Evolutionary conservation across 1,140 invertebrate genomes (phyloP).

Genomic region (Drosophila lacertosa): DNA sequence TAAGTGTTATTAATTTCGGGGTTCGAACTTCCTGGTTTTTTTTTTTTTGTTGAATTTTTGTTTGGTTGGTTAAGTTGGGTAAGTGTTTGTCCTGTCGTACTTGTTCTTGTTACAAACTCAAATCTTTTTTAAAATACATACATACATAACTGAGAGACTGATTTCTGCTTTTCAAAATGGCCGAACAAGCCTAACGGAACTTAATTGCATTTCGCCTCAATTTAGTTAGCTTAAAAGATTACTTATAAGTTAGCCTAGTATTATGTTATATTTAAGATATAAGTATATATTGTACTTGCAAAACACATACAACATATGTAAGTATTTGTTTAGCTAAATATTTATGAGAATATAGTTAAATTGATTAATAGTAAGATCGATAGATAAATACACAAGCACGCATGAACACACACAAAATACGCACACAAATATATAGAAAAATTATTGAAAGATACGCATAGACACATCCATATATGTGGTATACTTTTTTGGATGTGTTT

Average conservation of each 20-base stretch:
- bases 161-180: slow-evolving; percentile 18
- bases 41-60: slow-evolving; percentile 9
- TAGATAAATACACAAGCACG: background rate
- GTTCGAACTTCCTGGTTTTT: slow-evolving; percentile 15
- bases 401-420: slow-evolving; percentile 5
- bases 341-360: slow-evolving; percentile 10
- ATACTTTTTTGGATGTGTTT: slow-evolving; percentile 32
- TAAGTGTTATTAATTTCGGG: slow-evolving; percentile 31
- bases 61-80: slow-evolving; percentile 11
- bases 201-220: slow-evolving; percentile 9
- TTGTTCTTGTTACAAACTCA: slow-evolving; percentile 41
- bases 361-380: slow-evolving; percentile 1
- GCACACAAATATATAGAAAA: slow-evolving; percentile 25
- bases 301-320: slow-evolving; percentile 42
- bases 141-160: slow-evolving; percentile 39
- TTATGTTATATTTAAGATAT: slow-evolving; percentile 20
- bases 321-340: slow-evolving; percentile 26
- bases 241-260: slow-evolving; percentile 45
- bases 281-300: slow-evolving; percentile 35
- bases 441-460: background rate
- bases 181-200: slow-evolving; percentile 22
- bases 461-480: slow-evolving; percentile 23
- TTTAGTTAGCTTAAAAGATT: slow-evolving; percentile 5
- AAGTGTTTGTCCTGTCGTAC: slow-evolving; percentile 43
- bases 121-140: slow-evolving; percentile 27